Base-by-base conservation (phyloP, 2,113 vertebrate species). In the Columba janthina region DNA sequence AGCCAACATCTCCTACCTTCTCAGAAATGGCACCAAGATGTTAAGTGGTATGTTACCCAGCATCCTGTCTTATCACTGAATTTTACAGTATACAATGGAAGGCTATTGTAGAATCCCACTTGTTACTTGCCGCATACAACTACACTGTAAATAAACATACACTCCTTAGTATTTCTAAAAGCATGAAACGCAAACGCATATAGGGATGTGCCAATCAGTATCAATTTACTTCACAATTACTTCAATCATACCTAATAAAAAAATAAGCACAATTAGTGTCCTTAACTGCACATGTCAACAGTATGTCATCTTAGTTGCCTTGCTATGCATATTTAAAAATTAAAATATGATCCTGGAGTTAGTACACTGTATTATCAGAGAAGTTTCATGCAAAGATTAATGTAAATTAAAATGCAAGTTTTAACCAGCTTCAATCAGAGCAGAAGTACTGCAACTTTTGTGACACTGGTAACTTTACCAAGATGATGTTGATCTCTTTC, bases 401-500 rank as follows among this genome's bases (percentile, higher is more conserved):
- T 3, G 2, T 13, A 65, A 66, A 58, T 50, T 67, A 53, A 53
- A 89, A 44, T 5, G 0, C 18, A 65, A 53, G 11, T 85, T 84
- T 74, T 65, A 90, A 65, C 3, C 13, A 42, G 42, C 70, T 85
- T 69, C 62, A 85, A 29, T 42, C 11, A 50, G 5, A 94, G 62
- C 54, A 76, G 51, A 56, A 85, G n/a, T 19, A 65, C 9, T 57
- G 34, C 38, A 80, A 67, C 10, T 65, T 85, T 32, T 64, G 46
- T 50, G 50, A 76, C 67, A 72, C 46, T 38, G 54, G 12, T 25
- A 86, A 78, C 65, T 75, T 97, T 96, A 99, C 99, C 99, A 85
- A 99, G 98, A 94, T 99, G 99, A 81, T 99, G 99, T 56, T 99
- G 99, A 82, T 99, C 99, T 89, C 99, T 98, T 95, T 99, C 99